These are phyloP conservation scores for Leptodactylus fallax DNA, from an alignment of 2,797 vertebrate species.

Conservation along the genomic window DNA sequence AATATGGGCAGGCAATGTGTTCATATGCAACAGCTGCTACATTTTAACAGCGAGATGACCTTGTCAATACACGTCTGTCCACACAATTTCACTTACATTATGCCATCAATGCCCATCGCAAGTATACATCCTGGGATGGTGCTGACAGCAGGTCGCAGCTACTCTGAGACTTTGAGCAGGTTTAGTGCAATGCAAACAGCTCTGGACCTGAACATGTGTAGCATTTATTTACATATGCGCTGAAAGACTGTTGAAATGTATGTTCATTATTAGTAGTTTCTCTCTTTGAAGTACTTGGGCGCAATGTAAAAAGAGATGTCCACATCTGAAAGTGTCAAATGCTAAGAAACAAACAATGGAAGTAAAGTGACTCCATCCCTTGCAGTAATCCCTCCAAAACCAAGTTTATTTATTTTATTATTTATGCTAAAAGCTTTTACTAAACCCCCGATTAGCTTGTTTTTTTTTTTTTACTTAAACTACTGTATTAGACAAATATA, in stretches of 20 bases:
- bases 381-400: neutral
- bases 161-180: neutral
- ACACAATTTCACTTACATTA: conserved; percentile 34
- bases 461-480: neutral
- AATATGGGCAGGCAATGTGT: neutral
- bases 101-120: conserved; percentile 18
- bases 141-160: conserved; percentile 42
- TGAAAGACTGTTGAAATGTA: conserved; percentile 51
- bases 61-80: conserved; percentile 51
- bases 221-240: conserved; percentile 6
- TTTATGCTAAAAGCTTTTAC: neutral
- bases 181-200: conserved; percentile 33
- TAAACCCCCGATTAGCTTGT: no score
- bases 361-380: neutral
- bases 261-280: conserved; percentile 48
- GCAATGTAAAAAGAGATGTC: conserved; percentile 10
- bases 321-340: neutral
- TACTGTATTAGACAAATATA: neutral
- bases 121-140: neutral
- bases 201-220: conserved; percentile 19
- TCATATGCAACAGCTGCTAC: conserved; percentile 22
- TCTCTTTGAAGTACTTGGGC: conserved; percentile 32
- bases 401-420: neutral
- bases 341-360: neutral
- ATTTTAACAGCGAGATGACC: conserved; percentile 24